A percentile compares a stretch with the other conserved stretches of the same genome.
These are phyloP conservation scores for Pelodiscus sinensis DNA, from an alignment of 2,113 vertebrate genomes.

Conservation along the genomic window DNA sequence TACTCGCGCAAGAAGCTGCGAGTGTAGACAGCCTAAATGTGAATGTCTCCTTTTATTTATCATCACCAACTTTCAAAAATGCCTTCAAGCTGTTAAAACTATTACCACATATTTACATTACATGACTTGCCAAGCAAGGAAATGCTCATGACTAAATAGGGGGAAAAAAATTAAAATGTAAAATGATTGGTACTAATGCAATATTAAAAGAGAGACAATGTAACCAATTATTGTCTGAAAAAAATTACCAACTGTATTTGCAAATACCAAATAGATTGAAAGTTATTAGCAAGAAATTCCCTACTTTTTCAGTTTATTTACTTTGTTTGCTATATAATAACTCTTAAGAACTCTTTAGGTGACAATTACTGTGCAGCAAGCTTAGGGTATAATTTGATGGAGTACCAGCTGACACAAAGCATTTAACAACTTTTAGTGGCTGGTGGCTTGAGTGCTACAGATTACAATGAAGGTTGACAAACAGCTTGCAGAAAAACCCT, in stretches of 20 bases:
- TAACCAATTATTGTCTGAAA: not conserved
- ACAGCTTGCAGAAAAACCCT: not conserved
- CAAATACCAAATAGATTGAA: not conserved
- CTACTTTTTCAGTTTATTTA: not conserved
- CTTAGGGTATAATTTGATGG: too few species aligned
- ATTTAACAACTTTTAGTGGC: too few species aligned
- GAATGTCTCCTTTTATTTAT: slow-evolving; percentile 39
- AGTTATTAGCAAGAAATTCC: not conserved
- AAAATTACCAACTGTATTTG: not conserved
- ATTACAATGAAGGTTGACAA: rapidly evolving
- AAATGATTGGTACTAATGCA: not conserved
- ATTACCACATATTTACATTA: not conserved
- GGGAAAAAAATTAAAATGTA: not conserved
- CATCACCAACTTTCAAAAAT: slow-evolving; percentile 8
- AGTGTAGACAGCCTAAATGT: too few species aligned
- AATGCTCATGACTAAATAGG: slow-evolving; percentile 3
- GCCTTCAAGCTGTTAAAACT: not conserved
- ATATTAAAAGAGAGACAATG: not conserved
- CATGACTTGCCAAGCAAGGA: slow-evolving; percentile 8
- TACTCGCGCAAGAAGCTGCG: too few species aligned
- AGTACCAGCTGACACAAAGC: too few species aligned
- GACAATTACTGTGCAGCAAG: too few species aligned
- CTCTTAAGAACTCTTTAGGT: too few species aligned
- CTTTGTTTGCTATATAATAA: not conserved
- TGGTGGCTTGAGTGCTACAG: too few species aligned